Evolutionary conservation across 2,797 vertebrate species (phyloP), one percentile per base, ranked within the genome.

Genomic region (Cirrhinus molitorella): DNA sequence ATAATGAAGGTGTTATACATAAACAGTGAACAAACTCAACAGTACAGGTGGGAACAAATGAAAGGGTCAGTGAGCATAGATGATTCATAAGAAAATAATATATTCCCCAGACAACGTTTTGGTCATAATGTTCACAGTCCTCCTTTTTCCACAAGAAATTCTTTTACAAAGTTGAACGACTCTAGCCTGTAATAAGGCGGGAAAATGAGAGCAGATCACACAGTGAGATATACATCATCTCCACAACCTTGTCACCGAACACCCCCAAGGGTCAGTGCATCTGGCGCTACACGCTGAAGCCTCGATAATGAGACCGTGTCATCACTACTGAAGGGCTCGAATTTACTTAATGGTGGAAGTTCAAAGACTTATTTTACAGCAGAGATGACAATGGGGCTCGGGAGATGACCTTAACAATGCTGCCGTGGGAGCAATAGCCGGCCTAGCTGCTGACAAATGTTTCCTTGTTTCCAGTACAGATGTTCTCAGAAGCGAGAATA

Each of bases 171-270:
- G 81, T 76, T 73, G 5, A 82, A 9, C 28, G 81, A 90, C 90
- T 90, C 88, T 83, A 82, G 89, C 47, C 84, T 73, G 73, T 92
- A 93, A 91, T 90, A 91, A 92, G 91, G n/a, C 81, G 1, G 67
- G 70, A 87, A 88, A 91, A 80, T 89, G 88, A 91, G 90, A 90
- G 90, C 81, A 79, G 67, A 17, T 89, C 88, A 86, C 85, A 63
- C 71, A 74, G 12, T 47, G 83, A 80, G 63, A 85, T 25, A 28
- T 85, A 83, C 89, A 91, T 91, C 89, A 85, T 75, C 53, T 40
- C 68, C 51, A 55, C 70, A 34, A 76, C 84, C 78, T 68, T 84
- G 82, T 74, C 81, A 87, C 61, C 37, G 61, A 80, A 85, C 78
- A 75, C 79, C 80, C 84, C 55, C 51, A 49, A 78, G 80, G 85